Base-by-base conservation (phyloP, 2,113 vertebrate species). In the Merops nubicus region DNA sequence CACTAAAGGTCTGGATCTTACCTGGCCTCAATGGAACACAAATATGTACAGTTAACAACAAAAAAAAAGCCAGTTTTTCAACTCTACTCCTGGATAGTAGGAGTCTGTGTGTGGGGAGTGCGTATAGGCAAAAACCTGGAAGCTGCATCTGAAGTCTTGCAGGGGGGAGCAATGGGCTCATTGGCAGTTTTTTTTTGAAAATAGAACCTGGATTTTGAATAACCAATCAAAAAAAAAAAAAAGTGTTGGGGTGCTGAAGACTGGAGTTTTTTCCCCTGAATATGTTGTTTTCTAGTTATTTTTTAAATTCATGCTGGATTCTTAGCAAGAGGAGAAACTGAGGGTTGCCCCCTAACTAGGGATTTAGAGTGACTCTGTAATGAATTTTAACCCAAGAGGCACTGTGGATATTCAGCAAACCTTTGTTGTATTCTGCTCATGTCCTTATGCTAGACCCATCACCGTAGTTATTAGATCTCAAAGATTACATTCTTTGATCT, bases 401-500 rank as follows among this genome's bases (percentile, higher is more conserved):
- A 53, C 28, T 47, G 69, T 65, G 75, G 79, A 38, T 85, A 82
- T 47, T 40, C 94, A 76, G 62, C n/a, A 93, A 95, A 63, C 42
- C 79, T 92, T 95, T 95, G 69, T 94, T 92, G 90, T 77, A 16
- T 96, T 87, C 92, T 62, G 57, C 84, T 93, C 91, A 60, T 91
- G 91, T 96, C 69, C 65, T 96, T 94, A 95, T 87, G 74, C 76
- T 68, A 67, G 86, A 80, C 88, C 88, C 93, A 95, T 92, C 92
- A 92, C 86, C 4, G 21, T 86, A 84, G 76, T 96, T 97, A 96
- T 96, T 96, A 89, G 93, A 97, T 97, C 95, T 94, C 86, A 87
- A 94, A 94, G 83, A 95, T 96, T 96, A 93, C 96, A 85, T 92
- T 95, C 93, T 95, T 95, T 95, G 95, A 96, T 97, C 93, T 95